A percentile compares a stretch with the other conserved stretches of the same genome.
These are phyloP conservation scores for Fratercula arctica DNA, from an alignment of 2,797 vertebrate species.

Conservation along the genomic window DNA sequence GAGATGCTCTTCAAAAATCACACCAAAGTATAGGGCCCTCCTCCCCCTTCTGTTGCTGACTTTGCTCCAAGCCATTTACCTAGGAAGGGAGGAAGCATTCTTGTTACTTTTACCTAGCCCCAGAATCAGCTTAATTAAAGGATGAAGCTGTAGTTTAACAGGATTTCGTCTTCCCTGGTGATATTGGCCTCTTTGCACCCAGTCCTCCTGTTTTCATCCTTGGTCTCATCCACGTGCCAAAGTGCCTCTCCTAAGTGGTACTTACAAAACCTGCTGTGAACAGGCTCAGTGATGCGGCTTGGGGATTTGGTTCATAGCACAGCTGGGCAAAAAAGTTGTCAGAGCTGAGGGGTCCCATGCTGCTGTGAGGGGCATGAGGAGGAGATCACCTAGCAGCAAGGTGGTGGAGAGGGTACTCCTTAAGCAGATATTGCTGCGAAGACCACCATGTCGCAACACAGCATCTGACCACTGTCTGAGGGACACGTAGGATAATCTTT, in stretches of 20 bases:
- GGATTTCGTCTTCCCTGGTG: background rate
- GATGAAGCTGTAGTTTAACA: background rate
- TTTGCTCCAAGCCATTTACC: background rate
- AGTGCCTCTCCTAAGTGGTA: background rate
- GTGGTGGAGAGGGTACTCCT: background rate
- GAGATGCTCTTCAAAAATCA: background rate
- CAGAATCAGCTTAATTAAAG: background rate
- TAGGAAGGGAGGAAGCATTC: background rate
- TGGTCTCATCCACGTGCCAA: rapidly evolving
- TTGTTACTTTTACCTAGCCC: background rate
- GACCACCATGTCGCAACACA: background rate
- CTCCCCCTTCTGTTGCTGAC: background rate
- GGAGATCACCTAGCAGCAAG: background rate
- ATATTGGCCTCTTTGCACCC: background rate
- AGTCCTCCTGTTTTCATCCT: background rate
- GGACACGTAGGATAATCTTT: background rate
- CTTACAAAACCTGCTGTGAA: background rate
- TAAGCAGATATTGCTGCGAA: background rate
- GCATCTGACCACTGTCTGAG: background rate
- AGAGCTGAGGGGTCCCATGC: background rate
- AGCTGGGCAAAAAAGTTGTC: background rate
- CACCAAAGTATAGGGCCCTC: background rate
- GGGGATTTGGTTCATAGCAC: background rate
- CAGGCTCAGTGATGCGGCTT: background rate
- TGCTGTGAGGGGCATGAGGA: background rate